Evolutionary conservation across 1,140 invertebrate species (phyloP).

Genomic region (Pseudachorutes palmiensis): DNA sequence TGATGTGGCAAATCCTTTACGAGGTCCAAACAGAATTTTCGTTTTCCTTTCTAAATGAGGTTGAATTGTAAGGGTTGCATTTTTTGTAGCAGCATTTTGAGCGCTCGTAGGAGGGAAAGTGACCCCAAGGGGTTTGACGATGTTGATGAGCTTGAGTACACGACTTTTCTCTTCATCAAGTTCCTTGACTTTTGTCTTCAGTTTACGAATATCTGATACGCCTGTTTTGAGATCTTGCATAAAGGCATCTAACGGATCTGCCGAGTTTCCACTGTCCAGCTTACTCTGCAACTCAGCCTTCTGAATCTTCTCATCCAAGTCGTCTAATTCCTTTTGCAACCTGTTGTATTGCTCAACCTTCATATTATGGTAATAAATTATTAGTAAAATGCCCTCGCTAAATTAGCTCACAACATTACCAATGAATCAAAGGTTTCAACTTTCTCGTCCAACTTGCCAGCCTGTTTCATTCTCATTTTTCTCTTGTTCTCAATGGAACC

Average conservation of each 20-base stretch:
- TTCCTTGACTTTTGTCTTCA: constrained; percentile 56
- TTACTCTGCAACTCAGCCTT: constrained; percentile 39
- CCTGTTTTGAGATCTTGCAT: constrained; percentile 56
- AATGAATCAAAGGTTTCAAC: constrained; percentile 72
- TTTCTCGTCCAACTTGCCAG: constrained; percentile 52
- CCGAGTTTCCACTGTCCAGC: neutral
- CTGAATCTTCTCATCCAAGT: constrained; percentile 32
- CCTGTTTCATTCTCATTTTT: constrained; percentile 61
- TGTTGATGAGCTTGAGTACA: constrained; percentile 61
- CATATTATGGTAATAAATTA: too few species aligned
- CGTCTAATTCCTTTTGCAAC: constrained; percentile 22
- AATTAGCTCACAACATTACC: constrained; percentile 51
- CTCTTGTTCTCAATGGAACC: constrained; percentile 85
- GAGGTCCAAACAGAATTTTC: constrained; percentile 5
- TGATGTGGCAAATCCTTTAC: constrained; percentile 17
- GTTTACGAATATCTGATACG: constrained; percentile 46
- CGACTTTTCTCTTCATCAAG: constrained; percentile 60
- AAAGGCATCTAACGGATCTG: constrained; percentile 58
- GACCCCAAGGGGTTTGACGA: constrained; percentile 57
- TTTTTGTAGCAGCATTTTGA: constrained; percentile 1
- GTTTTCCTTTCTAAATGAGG: neutral
- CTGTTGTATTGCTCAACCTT: constrained; percentile 37
- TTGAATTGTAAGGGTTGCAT: neutral
- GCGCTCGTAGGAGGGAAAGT: neutral
- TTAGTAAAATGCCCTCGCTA: too few species aligned